Conservation (phyloP, 2,113 vertebrate species). For the Muscicapa adusta region DNA sequence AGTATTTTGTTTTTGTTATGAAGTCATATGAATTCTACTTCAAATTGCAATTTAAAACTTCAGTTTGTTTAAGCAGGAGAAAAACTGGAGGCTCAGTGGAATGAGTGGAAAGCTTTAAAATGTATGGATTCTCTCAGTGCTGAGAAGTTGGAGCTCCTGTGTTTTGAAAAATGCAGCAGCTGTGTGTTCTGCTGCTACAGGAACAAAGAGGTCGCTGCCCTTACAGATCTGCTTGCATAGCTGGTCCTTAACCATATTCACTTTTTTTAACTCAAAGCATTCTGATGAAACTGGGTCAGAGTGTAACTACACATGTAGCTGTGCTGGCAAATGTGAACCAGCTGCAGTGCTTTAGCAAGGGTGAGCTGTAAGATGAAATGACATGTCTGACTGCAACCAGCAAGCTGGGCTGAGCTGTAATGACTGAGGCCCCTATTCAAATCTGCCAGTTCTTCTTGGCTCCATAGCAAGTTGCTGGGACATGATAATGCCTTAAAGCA, state of each 20-base stretch:
- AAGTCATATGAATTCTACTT: background rate
- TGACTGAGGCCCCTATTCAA: constrained; percentile 41
- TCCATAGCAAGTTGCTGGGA: constrained; percentile 13
- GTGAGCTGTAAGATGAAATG: constrained; percentile 16
- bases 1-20: background rate
- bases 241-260: constrained; percentile 28
- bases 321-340: constrained; percentile 44
- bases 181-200: constrained; percentile 62
- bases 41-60: background rate
- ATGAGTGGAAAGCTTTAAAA: constrained; percentile 54
- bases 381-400: constrained; percentile 24
- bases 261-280: constrained; percentile 32
- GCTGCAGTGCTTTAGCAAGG: constrained; percentile 15
- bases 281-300: constrained; percentile 53
- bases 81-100: constrained; percentile 23
- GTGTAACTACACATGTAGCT: constrained; percentile 42
- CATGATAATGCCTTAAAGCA: constrained; percentile 28
- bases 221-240: constrained; percentile 27
- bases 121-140: constrained; percentile 51
- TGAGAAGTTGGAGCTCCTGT: constrained; percentile 59
- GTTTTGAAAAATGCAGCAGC: constrained; percentile 68
- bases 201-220: constrained; percentile 44
- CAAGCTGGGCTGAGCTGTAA: background rate
- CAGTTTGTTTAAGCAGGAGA: constrained; percentile 44
- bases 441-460: constrained; percentile 50